Evolutionary conservation across 1,140 invertebrate genomes (phyloP).

Genomic region (Zaprionus davidi): DNA sequence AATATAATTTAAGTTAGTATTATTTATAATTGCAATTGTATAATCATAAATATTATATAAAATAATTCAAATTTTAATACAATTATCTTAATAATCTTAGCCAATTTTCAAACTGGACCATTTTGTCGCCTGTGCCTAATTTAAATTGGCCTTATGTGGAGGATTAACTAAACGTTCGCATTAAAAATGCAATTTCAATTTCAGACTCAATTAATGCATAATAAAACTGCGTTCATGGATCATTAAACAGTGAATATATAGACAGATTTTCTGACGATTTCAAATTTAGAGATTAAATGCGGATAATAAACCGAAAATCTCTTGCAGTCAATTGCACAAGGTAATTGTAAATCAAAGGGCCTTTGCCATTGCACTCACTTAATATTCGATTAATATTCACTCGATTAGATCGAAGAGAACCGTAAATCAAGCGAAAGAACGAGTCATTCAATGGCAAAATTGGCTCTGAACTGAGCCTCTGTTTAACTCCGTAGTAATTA

Average conservation of each 20-base stretch:
- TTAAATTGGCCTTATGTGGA: not conserved
- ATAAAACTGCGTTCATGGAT: not conserved
- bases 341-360: not conserved
- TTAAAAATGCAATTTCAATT: slow-evolving; percentile 5
- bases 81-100: not conserved
- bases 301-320: slow-evolving; percentile 6
- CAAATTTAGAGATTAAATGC: not conserved
- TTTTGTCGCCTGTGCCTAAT: not conserved
- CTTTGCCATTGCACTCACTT: slow-evolving; percentile 6
- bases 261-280: not conserved
- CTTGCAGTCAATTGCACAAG: slow-evolving; percentile 9
- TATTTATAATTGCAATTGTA: no score
- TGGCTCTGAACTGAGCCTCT: not conserved
- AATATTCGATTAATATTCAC: slow-evolving; percentile 37
- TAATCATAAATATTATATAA: no score
- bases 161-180: not conserved
- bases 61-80: not conserved
- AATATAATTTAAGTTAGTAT: no score
- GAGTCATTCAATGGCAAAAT: not conserved
- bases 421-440: not conserved
- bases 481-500: not conserved
- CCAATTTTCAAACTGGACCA: not conserved
- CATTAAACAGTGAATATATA: not conserved
- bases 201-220: not conserved
- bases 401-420: slow-evolving; percentile 40